Percentiles rank a stretch among this genome's conserved stretches.
These are phyloP conservation scores for Chionis minor DNA, from an alignment of 2,113 vertebrate genomes.

Conservation along the genomic window DNA sequence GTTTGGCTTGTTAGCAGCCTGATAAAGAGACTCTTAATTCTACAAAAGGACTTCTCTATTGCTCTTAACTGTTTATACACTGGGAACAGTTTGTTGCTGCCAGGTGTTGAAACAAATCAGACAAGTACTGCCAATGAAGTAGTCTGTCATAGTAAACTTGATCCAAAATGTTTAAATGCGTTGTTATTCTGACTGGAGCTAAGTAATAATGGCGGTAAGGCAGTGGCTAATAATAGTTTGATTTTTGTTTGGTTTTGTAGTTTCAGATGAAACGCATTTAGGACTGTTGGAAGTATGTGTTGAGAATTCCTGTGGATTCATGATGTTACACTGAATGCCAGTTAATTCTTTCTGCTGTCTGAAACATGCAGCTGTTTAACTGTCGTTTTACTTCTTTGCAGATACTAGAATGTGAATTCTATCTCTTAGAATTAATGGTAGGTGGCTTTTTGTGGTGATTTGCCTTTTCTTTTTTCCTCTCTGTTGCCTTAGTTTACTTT, in stretches of 20 bases:
- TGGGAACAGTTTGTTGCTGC: not conserved
- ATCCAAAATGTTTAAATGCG: not conserved
- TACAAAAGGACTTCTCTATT: not conserved
- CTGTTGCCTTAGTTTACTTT: not conserved
- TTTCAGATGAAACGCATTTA: not conserved
- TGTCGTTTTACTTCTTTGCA: constrained; percentile 64
- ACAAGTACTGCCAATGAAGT: not conserved
- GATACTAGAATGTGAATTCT: constrained; percentile 99
- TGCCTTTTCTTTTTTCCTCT: not conserved
- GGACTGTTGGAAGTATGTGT: not conserved
- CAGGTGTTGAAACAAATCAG: not conserved
- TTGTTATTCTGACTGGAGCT: not conserved
- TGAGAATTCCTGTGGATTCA: not conserved
- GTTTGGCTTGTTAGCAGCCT: not conserved
- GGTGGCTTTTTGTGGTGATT: constrained; percentile 47
- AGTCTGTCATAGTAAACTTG: not conserved
- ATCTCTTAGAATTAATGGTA: constrained; percentile 98
- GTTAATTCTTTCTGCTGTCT: not conserved
- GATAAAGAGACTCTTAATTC: not conserved
- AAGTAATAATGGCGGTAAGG: not conserved
- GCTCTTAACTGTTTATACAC: not conserved
- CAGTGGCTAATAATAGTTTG: not conserved
- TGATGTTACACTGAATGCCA: not conserved
- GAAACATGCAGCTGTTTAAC: not conserved
- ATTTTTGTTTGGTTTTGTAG: not conserved